Evolutionary conservation across 2,797 vertebrate genomes (phyloP).

Genomic region (Siniperca obscura): DNA sequence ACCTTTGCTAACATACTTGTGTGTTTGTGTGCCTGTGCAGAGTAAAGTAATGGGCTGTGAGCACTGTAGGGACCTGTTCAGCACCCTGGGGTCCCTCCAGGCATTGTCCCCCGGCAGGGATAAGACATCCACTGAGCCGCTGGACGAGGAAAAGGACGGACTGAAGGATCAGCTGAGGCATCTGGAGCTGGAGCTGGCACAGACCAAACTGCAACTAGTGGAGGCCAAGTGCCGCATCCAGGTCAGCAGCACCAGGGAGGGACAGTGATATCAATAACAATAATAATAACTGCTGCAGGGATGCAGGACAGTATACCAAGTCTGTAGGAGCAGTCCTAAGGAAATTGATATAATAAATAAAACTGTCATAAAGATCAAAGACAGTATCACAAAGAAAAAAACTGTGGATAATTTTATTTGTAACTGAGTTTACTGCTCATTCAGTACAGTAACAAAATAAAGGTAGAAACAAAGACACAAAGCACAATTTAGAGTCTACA

Average conservation of each 20-base stretch:
- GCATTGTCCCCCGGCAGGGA: slow-evolving; percentile 79
- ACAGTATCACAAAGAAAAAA: neutral
- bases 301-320: neutral
- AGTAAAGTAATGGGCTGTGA: slow-evolving; percentile 94
- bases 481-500: neutral
- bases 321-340: neutral
- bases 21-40: slow-evolving; percentile 46
- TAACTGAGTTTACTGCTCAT: neutral
- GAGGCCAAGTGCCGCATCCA: slow-evolving; percentile 99
- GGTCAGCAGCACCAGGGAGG: slow-evolving; percentile 78
- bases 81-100: slow-evolving; percentile 90
- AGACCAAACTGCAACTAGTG: slow-evolving; percentile 98
- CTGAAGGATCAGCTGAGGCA: slow-evolving; percentile 95
- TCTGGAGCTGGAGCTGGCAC: slow-evolving; percentile 97
- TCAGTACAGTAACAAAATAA: too few relatives aligned
- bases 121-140: slow-evolving; percentile 77
- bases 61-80: slow-evolving; percentile 94
- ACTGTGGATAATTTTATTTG: neutral
- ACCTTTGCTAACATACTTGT: neutral
- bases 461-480: neutral
- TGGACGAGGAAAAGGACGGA: slow-evolving; percentile 94
- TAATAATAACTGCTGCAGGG: neutral
- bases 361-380: neutral
- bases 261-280: neutral
- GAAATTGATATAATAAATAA: neutral